Evolutionary conservation across 2,888 invertebrate genomes (phyloP).

Genomic region (Trissolcus japonicus): DNA sequence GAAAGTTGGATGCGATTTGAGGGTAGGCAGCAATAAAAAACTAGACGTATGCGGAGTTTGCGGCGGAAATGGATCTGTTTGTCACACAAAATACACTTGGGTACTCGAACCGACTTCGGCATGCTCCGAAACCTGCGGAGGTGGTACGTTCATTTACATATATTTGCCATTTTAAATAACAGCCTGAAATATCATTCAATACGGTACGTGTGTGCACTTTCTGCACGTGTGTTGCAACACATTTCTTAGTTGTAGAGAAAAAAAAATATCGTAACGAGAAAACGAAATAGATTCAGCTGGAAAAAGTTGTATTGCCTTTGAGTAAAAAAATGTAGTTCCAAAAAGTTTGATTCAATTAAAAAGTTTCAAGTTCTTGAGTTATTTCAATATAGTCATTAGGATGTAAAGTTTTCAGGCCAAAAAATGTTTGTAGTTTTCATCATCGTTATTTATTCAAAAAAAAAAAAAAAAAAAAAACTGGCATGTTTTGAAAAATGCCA

Average conservation of each 20-base stretch:
- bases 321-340: too few species aligned
- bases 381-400: too few species aligned
- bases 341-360: too few species aligned
- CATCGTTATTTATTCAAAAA: too few species aligned
- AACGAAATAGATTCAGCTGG: too few species aligned
- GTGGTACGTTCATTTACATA: slow-evolving; percentile 82
- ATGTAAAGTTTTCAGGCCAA: too few species aligned
- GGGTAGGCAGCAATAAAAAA: slow-evolving; percentile 89
- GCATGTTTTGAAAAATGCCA: too few species aligned
- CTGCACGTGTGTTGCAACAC: slow-evolving; percentile 8
- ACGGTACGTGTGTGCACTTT: slow-evolving; percentile 22
- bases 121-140: slow-evolving; percentile 95
- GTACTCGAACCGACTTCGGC: slow-evolving; percentile 88
- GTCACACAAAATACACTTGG: slow-evolving; percentile 93
- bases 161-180: slow-evolving; percentile 55
- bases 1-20: slow-evolving; percentile 94
- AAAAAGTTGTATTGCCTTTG: too few species aligned
- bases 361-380: too few species aligned
- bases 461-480: too few species aligned
- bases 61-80: slow-evolving; percentile 92
- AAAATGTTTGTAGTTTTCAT: too few species aligned
- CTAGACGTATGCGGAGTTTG: slow-evolving; percentile 94
- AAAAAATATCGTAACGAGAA: background rate
- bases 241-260: background rate
- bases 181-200: slow-evolving; percentile 33